Percentiles rank a stretch among this genome's conserved stretches.
phyloP scores from a whole-genome alignment of 1,140 invertebrate species.

The Philopotamus ludificatus region DNA sequence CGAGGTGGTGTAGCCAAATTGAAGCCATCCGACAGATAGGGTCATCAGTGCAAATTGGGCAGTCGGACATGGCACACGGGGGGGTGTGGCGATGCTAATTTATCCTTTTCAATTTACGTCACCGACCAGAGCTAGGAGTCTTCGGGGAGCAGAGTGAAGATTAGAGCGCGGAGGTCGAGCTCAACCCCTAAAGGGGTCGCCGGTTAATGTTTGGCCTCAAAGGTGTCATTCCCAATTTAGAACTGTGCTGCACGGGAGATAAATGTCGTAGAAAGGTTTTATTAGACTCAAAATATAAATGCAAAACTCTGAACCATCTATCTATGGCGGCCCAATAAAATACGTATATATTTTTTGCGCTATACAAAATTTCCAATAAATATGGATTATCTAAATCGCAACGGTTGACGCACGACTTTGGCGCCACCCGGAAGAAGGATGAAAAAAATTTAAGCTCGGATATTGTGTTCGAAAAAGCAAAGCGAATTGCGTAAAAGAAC shows the following conservation, averaged over 20 bases:
- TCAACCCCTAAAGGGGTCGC: neutral
- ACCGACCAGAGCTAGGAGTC: neutral
- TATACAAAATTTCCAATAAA: neutral
- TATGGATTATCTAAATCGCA: neutral
- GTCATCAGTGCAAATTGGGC: too few relatives aligned
- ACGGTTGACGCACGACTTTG: neutral
- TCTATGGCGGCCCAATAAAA: too few relatives aligned
- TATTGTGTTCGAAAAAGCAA: neutral
- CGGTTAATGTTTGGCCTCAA: neutral
- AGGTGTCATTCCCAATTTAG: neutral
- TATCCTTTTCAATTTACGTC: conserved; percentile 10
- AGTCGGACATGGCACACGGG: neutral
- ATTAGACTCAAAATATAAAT: too few relatives aligned
- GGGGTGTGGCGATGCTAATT: neutral
- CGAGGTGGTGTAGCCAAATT: too few relatives aligned
- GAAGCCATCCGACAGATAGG: too few relatives aligned
- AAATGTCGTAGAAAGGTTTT: neutral
- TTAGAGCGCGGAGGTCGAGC: neutral
- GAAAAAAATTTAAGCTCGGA: neutral
- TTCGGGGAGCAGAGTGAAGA: neutral
- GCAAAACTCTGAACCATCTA: too few relatives aligned
- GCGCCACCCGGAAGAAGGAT: neutral
- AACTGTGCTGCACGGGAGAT: neutral
- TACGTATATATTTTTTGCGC: too few relatives aligned
- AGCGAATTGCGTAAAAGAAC: neutral